A percentile compares a stretch with the other conserved stretches of the same genome.
phyloP scores from a whole-genome alignment of 2,113 vertebrate species.

The Trichechus manatus region DNA sequence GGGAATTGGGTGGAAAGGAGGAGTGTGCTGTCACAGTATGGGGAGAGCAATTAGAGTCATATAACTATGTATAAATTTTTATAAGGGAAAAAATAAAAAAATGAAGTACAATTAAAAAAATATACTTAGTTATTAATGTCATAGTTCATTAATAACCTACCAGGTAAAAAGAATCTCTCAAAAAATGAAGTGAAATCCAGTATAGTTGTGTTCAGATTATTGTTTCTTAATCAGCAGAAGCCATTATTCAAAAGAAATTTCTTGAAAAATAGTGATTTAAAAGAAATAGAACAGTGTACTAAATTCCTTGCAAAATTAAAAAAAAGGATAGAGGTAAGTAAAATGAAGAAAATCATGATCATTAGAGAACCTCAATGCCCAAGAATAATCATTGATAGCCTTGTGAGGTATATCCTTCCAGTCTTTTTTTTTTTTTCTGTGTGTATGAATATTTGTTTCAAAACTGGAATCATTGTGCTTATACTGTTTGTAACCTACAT shows the following conservation, averaged over 20 bases:
- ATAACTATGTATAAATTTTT: not conserved
- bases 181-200: slow-evolving; percentile 24
- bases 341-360: not conserved
- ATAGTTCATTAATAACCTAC: not conserved
- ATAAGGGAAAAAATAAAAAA: too few relatives aligned
- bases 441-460: not conserved
- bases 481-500: not conserved
- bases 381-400: not conserved
- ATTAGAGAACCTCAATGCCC: not conserved
- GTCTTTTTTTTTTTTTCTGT: not conserved
- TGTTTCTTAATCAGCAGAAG: slow-evolving; percentile 32
- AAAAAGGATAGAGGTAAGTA: not conserved
- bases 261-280: not conserved
- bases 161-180: not conserved
- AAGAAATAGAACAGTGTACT: not conserved
- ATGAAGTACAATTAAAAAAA: too few relatives aligned
- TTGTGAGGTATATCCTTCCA: not conserved
- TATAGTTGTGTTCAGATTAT: not conserved
- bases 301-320: not conserved
- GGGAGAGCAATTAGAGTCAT: too few relatives aligned
- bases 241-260: not conserved
- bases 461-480: not conserved
- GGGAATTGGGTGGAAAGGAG: too few relatives aligned
- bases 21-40: too few relatives aligned
- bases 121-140: not conserved